Evolutionary conservation across 2,113 vertebrate genomes (phyloP).

Genomic region (Butastur rufipennis): DNA sequence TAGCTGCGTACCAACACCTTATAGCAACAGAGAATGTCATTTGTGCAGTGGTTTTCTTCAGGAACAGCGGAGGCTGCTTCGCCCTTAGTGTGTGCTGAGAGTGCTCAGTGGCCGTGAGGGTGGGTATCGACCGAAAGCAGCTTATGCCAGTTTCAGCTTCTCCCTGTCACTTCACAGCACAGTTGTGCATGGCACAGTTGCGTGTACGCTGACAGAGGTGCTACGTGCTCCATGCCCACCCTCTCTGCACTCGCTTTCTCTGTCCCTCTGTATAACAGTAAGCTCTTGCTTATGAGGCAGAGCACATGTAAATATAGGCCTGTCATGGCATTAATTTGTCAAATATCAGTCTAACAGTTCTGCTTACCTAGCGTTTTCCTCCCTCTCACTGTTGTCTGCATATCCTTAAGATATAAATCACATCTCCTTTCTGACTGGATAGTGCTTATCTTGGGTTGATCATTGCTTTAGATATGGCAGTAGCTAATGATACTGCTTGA

Average conservation of each 20-base stretch:
- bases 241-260: not conserved
- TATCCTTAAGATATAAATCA: not conserved
- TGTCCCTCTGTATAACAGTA: not conserved
- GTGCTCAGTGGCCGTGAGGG: rapidly evolving
- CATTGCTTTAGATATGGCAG: not conserved
- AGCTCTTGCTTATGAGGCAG: not conserved
- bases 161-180: not conserved
- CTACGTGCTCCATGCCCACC: rapidly evolving
- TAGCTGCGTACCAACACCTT: not conserved
- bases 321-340: not conserved
- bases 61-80: not conserved
- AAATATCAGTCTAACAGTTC: not conserved
- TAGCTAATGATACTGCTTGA: not conserved
- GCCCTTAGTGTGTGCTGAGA: not conserved
- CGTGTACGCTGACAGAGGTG: rapidly evolving
- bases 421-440: not conserved
- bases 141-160: not conserved
- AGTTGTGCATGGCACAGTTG: rapidly evolving
- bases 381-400: rapidly evolving
- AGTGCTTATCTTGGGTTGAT: not conserved
- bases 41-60: not conserved
- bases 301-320: not conserved
- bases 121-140: not conserved
- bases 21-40: rapidly evolving
- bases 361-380: not conserved